These are phyloP conservation scores for Prionchulus punctatus DNA, from an alignment of 2,888 invertebrate genomes.

Conservation along the genomic window DNA sequence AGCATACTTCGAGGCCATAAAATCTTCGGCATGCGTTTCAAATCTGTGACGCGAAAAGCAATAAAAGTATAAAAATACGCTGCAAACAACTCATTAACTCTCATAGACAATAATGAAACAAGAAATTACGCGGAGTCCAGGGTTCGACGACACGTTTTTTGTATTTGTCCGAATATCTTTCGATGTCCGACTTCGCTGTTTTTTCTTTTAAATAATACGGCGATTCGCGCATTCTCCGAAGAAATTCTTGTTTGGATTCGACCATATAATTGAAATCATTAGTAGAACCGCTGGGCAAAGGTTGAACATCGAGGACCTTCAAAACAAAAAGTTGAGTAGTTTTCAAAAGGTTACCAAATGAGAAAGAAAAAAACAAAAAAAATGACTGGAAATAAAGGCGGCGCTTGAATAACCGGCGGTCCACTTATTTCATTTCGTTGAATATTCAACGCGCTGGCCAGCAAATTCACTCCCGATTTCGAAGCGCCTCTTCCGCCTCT, in stretches of 20 bases:
- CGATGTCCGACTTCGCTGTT: conserved; percentile 19
- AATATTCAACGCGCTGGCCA: conserved; percentile 24
- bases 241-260: conserved; percentile 18
- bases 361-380: neutral
- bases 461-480: conserved; percentile 12
- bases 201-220: conserved; percentile 18
- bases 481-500: conserved; percentile 14
- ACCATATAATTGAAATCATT: conserved; percentile 20
- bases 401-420: conserved; percentile 17
- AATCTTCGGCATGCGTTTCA: conserved; percentile 13
- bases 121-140: conserved; percentile 16
- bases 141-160: conserved; percentile 15
- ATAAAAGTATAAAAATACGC: conserved; percentile 2
- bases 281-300: conserved; percentile 18
- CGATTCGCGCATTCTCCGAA: conserved; percentile 20
- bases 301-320: conserved; percentile 17
- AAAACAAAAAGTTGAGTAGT: conserved; percentile 5
- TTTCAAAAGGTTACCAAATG: neutral
- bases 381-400: conserved; percentile 23
- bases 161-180: conserved; percentile 26
- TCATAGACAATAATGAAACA: neutral
- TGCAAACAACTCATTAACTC: neutral
- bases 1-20: neutral
- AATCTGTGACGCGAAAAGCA: conserved; percentile 12
- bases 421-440: conserved; percentile 23